Evolutionary conservation across 2,797 vertebrate species (phyloP).

Genomic region (Masticophis lateralis): DNA sequence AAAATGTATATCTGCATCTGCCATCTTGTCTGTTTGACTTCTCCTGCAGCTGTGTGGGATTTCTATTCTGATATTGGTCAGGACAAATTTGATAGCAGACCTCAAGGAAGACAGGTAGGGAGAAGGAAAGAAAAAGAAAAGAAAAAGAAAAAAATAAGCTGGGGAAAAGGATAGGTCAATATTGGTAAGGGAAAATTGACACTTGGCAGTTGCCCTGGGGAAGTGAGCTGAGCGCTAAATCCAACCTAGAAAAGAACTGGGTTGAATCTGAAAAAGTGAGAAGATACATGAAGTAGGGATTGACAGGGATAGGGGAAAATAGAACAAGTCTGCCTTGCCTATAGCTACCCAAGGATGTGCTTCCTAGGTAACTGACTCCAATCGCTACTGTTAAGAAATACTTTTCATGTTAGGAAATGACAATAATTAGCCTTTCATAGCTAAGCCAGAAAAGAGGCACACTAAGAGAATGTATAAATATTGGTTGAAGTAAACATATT

Average conservation of each 20-base stretch:
- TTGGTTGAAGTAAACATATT: not conserved
- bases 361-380: not conserved
- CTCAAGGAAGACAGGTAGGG: not conserved
- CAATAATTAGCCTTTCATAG: not conserved
- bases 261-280: not conserved
- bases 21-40: not conserved
- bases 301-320: not conserved
- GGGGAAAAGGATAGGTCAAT: not conserved
- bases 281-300: not conserved
- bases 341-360: not conserved
- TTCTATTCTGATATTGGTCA: not conserved
- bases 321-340: not conserved
- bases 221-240: not conserved
- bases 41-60: not conserved
- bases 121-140: not conserved
- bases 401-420: not conserved
- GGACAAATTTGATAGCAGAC: not conserved
- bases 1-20: not conserved
- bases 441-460: not conserved
- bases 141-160: not conserved
- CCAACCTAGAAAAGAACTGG: not conserved
- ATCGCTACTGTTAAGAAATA: not conserved
- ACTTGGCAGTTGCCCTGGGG: not conserved
- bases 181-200: not conserved
- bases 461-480: not conserved